A percentile compares a stretch with the other conserved stretches of the same genome.
phyloP scores from a whole-genome alignment of 2,888 invertebrate species.

The Plagiodera versicolora region DNA sequence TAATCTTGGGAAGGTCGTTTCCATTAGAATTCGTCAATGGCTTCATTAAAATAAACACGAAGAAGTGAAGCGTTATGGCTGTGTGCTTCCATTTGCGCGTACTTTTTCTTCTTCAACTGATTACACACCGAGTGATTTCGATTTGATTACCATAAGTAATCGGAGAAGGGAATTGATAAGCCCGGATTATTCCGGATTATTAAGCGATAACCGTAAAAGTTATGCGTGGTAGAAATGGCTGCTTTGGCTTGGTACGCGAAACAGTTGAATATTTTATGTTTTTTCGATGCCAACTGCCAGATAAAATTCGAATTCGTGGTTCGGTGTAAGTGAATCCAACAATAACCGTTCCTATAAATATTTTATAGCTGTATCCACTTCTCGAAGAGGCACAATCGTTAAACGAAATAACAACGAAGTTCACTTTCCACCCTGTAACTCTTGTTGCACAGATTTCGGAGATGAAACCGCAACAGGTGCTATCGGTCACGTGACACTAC shows the following conservation, averaged over 20 bases:
- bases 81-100: background rate
- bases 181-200: background rate
- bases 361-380: background rate
- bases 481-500: background rate
- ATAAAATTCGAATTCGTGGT: background rate
- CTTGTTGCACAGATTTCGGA: too few species aligned
- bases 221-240: background rate
- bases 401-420: too few species aligned
- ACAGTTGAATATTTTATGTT: background rate
- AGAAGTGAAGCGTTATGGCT: background rate
- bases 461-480: background rate
- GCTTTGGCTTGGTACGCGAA: background rate
- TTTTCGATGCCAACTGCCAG: background rate
- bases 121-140: background rate
- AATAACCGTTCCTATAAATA: background rate
- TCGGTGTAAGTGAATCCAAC: background rate
- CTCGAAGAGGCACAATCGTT: background rate
- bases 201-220: background rate
- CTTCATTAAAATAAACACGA: constrained; percentile 1
- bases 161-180: background rate
- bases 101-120: background rate
- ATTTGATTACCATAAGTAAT: background rate
- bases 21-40: background rate
- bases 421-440: too few species aligned
- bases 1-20: too few species aligned